Evolutionary conservation across 2,888 invertebrate genomes (phyloP).

Genomic region (Junonia oenone): DNA sequence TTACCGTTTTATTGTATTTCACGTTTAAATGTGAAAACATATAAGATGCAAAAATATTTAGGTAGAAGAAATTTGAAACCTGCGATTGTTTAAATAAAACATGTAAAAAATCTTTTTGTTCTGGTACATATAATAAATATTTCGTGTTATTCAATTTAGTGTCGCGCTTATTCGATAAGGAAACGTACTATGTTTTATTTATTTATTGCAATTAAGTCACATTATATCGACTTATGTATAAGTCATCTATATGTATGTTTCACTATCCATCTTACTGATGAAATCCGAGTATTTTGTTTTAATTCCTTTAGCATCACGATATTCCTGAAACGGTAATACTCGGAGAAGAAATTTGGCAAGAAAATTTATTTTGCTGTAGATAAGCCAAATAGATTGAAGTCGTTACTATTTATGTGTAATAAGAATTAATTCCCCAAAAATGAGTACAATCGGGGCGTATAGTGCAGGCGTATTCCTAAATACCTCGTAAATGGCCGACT

Average conservation of each 20-base stretch:
- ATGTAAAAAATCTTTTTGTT: not conserved
- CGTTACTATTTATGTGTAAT: not conserved
- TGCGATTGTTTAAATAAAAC: not conserved
- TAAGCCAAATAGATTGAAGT: not conserved
- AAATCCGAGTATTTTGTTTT: too few species aligned
- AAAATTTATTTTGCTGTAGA: not conserved
- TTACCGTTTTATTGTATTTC: not conserved
- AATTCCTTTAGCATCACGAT: too few species aligned
- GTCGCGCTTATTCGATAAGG: too few species aligned
- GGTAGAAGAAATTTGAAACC: not conserved
- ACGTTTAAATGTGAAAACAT: not conserved
- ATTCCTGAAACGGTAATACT: too few species aligned
- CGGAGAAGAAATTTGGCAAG: too few species aligned
- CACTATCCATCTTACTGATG: too few species aligned
- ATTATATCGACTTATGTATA: too few species aligned
- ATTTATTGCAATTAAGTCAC: too few species aligned
- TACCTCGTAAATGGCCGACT: conserved; percentile 41
- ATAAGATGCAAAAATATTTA: not conserved
- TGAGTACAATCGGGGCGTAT: not conserved
- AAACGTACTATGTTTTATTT: too few species aligned
- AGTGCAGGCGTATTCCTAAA: conserved; percentile 34
- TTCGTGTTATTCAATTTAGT: too few species aligned
- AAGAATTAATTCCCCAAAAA: conserved; percentile 6
- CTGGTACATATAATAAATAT: not conserved
- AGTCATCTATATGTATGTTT: too few species aligned